phyloP scores from a whole-genome alignment of 1,140 invertebrate genomes.

The Drosophila ficusphila region DNA sequence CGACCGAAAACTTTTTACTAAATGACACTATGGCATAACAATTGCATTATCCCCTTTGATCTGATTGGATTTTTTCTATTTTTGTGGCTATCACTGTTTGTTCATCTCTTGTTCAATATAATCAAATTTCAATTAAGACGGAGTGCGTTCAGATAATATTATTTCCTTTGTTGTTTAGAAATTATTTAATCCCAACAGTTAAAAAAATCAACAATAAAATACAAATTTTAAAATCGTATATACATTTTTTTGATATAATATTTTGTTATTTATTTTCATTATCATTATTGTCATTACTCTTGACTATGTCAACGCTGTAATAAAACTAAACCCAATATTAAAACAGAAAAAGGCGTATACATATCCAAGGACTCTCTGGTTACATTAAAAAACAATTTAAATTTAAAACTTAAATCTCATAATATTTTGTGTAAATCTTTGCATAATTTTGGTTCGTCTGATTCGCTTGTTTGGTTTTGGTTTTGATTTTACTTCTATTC shows the following conservation, averaged over 20 bases:
- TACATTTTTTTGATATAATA: too few species aligned
- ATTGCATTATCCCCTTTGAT: conserved; percentile 58
- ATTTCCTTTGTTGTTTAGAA: not conserved
- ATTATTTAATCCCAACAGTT: not conserved
- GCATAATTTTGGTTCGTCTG: conserved; percentile 32
- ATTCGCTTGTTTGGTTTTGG: conserved; percentile 27
- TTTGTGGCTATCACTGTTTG: conserved; percentile 3
- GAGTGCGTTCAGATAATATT: not conserved
- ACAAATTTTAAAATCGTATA: too few species aligned
- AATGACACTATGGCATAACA: conserved; percentile 59
- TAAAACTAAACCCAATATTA: not conserved
- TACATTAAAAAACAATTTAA: not conserved
- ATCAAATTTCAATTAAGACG: conserved; percentile 15
- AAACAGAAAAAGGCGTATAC: too few species aligned
- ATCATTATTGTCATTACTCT: too few species aligned
- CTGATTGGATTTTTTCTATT: conserved; percentile 19
- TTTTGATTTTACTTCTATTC: conserved; percentile 28
- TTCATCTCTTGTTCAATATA: not conserved
- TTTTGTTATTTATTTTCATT: too few species aligned
- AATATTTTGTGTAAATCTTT: conserved; percentile 7
- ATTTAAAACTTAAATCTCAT: not conserved
- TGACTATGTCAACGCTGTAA: too few species aligned
- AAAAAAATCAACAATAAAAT: too few species aligned
- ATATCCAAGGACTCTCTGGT: not conserved
- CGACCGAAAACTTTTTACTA: conserved; percentile 58